Base-by-base conservation (phyloP, 2,113 vertebrate species). In the Corythornis cristatus region DNA sequence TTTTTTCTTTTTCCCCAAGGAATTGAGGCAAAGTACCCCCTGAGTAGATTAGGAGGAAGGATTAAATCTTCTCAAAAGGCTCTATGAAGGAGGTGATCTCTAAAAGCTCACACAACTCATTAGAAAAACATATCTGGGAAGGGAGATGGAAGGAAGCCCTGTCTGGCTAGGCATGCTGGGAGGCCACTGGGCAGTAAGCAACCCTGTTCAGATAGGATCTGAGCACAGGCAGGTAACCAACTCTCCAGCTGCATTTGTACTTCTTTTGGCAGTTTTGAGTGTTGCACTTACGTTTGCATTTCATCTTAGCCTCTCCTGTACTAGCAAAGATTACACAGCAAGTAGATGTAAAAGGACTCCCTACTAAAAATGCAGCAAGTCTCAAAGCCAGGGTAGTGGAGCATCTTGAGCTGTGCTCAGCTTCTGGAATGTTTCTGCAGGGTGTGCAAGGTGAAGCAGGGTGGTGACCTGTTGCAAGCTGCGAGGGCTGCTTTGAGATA, bases 291-390 rank as follows among this genome's bases (percentile, higher is more conserved):
- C 9, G 5, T 71, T 51, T 50, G 7, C 25, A 3, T 58, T 80
- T 42, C 22, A 28, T 7, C 19, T 51, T 33, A 42, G n/a, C 33
- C 21, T 37, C 3, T 0, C 21, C 19, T 31, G 45, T 0, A 0
- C 68, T 80, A 56, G 29, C n/a, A 20, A 60, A 50, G 40, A 21
- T 93, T 73, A 73, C 6, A 1, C 12, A 21, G 42, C 20, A n/a
- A 21, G 42, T 22, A n/a, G 45, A 50, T 12, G 1, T 13, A 26
- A 26, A 40, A 68, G 26, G 22, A 11, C 13, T 51, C 46, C 40
- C 77, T 18, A 45, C 13, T 56, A 74, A 89, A 84, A 23, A 33
- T 12, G 20, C 66, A 58, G 3, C 6, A n/a, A 17, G 15, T 40
- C 60, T 65, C 3, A 51, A 67, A 35, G 6, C 1, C 21, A 42